A percentile compares a stretch with the other conserved stretches of the same genome.
phyloP scores from a whole-genome alignment of 2,797 vertebrate genomes.

The Platyrinchus mystaceus region DNA sequence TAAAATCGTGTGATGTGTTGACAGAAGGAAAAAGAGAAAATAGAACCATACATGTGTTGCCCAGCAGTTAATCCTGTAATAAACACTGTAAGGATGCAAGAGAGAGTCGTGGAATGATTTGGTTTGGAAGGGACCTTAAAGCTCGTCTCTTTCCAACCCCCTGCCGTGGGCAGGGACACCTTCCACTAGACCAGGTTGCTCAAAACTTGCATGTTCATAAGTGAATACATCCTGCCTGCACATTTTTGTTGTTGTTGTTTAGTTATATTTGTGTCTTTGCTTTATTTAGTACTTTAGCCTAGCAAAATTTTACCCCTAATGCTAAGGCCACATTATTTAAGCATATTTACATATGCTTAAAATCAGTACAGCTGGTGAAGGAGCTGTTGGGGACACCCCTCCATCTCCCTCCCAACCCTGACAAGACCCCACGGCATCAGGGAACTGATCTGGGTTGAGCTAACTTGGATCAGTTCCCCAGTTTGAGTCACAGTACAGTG shows the following conservation, averaged over 20 bases:
- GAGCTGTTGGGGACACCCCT: neutral
- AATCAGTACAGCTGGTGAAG: neutral
- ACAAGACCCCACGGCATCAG: neutral
- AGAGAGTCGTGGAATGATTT: neutral
- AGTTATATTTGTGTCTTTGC: neutral
- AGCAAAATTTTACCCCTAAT: neutral
- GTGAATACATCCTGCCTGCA: neutral
- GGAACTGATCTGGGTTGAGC: neutral
- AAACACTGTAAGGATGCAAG: neutral
- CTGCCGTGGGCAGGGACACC: neutral
- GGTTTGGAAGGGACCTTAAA: neutral
- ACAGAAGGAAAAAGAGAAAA: neutral
- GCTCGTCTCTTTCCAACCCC: neutral
- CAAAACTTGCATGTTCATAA: neutral
- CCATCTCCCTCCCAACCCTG: neutral
- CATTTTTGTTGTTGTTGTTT: neutral
- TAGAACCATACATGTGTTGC: neutral
- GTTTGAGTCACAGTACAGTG: neutral
- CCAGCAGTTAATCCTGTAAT: neutral
- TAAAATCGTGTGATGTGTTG: neutral
- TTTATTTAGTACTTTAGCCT: neutral
- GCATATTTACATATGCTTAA: neutral
- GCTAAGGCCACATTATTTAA: neutral
- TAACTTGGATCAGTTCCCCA: constrained; percentile 18
- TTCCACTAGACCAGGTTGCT: neutral